Conservation (phyloP, 2,113 vertebrate species). For the Sinosuthora webbiana region DNA sequence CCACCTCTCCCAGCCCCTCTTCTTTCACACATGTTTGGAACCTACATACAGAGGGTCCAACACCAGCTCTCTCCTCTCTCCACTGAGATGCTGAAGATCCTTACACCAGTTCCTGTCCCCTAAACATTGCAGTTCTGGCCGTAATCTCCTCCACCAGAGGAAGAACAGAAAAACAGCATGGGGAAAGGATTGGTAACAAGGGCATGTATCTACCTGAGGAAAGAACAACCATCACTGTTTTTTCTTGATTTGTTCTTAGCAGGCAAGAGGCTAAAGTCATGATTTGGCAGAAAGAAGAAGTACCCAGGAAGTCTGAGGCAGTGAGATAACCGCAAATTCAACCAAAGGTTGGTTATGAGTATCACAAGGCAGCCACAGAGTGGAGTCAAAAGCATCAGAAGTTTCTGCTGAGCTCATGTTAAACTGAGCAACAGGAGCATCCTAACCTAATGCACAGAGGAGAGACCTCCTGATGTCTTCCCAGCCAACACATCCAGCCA, state of each 20-base stretch:
- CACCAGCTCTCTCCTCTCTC: background rate
- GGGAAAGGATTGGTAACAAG: background rate
- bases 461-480: background rate
- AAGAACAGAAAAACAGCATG: background rate
- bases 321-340: background rate
- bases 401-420: background rate
- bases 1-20: background rate
- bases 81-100: background rate
- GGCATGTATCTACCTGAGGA: background rate
- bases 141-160: background rate
- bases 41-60: background rate
- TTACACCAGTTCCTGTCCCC: background rate
- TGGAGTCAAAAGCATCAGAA: background rate
- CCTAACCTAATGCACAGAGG: background rate
- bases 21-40: background rate
- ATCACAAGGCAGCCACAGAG: background rate
- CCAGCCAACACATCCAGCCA: background rate
- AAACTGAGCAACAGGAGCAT: background rate
- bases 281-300: background rate
- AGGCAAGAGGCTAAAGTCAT: background rate
- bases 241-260: background rate
- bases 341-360: background rate
- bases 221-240: background rate
- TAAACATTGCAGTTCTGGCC: background rate
- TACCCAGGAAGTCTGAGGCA: background rate